Percentiles rank a stretch among this genome's conserved stretches.
These are phyloP conservation scores for Meloe dianella DNA, from an alignment of 2,888 invertebrate species.

Conservation along the genomic window DNA sequence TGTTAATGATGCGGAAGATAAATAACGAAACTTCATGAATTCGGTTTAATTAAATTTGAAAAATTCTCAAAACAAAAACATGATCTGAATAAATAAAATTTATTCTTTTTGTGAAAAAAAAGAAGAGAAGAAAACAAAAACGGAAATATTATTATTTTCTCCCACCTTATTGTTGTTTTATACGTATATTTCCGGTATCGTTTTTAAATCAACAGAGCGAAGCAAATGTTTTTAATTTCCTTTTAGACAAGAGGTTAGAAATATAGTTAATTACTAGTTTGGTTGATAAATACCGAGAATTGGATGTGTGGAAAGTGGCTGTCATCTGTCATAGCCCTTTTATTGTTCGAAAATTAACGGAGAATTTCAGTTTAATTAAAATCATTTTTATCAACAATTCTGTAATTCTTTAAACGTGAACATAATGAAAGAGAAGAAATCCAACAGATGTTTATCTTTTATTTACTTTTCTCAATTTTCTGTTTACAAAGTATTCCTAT, in stretches of 20 bases:
- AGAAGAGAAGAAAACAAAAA: constrained; percentile 1
- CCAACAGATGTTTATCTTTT: background rate
- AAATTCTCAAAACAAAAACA: too few relatives aligned
- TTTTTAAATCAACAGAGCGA: constrained; percentile 27
- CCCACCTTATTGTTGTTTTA: constrained; percentile 23
- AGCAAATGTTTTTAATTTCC: constrained; percentile 36
- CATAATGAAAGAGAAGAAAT: too few relatives aligned
- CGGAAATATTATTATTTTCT: constrained; percentile 25
- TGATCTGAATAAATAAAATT: constrained; percentile 25
- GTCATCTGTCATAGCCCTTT: constrained; percentile 12
- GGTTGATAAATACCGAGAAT: constrained; percentile 21
- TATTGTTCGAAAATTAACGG: background rate
- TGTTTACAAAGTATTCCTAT: background rate
- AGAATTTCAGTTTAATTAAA: too few relatives aligned
- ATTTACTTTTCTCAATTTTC: background rate
- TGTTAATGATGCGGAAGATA: too few relatives aligned
- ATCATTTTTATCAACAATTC: background rate
- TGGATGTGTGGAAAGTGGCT: constrained; percentile 11
- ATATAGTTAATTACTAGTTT: constrained; percentile 29
- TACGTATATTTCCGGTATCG: constrained; percentile 26
- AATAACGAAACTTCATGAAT: background rate
- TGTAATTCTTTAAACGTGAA: background rate
- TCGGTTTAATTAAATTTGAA: background rate
- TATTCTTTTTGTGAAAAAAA: too few relatives aligned
- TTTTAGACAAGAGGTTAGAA: constrained; percentile 15